phyloP scores from a whole-genome alignment of 2,888 invertebrate species.

The Heliconius aoede region DNA sequence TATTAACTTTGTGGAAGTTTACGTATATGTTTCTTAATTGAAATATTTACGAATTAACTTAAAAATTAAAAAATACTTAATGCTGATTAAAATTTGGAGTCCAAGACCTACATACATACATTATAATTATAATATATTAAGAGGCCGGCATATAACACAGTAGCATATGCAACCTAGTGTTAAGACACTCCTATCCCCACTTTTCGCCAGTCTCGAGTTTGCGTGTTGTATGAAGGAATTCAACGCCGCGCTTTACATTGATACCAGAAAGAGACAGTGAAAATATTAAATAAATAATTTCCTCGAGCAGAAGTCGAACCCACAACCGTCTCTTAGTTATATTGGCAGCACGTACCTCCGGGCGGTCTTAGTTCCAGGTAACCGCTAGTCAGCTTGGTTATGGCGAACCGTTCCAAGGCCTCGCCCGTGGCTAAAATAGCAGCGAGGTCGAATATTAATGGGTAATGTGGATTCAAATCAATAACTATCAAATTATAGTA shows the following conservation, averaged over 20 bases:
- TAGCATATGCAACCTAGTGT: background rate
- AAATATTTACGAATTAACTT: too few species aligned
- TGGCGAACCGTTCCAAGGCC: constrained; percentile 59
- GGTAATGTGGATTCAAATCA: constrained; percentile 44
- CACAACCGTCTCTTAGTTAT: background rate
- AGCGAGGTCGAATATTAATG: constrained; percentile 50
- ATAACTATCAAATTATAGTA: constrained; percentile 21
- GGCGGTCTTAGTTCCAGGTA: constrained; percentile 25
- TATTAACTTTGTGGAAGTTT: too few species aligned
- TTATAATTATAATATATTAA: too few species aligned
- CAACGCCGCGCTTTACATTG: background rate
- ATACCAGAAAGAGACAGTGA: background rate
- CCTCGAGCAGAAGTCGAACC: background rate
- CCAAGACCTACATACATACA: too few species aligned
- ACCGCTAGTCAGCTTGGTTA: constrained; percentile 46
- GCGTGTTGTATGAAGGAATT: too few species aligned
- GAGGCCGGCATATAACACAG: too few species aligned
- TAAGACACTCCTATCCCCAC: background rate
- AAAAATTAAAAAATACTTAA: too few species aligned
- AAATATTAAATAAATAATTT: background rate
- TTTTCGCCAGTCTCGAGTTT: background rate
- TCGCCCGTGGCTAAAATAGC: constrained; percentile 54
- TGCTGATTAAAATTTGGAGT: too few species aligned
- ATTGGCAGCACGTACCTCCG: constrained; percentile 6
- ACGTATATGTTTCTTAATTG: too few species aligned